These are phyloP conservation scores for Hippasteria phrygiana DNA, from an alignment of 53 echinoderm and acorn worm genomes.

Conservation along the genomic window DNA sequence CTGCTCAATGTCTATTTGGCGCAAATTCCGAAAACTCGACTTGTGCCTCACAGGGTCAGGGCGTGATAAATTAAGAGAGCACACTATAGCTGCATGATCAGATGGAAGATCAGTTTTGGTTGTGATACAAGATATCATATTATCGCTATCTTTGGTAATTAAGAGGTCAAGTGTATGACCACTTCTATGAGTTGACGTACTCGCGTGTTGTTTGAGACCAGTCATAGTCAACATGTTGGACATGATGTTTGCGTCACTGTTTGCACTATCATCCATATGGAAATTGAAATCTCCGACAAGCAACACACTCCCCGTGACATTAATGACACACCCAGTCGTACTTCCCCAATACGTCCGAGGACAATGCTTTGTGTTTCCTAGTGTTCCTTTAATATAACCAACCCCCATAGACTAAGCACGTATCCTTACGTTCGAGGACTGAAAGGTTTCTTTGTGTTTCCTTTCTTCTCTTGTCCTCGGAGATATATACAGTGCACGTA, in stretches of 20 bases:
- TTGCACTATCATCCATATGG: conserved; percentile 52
- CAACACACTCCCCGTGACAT: conserved; percentile 46
- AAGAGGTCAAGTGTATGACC: conserved; percentile 70
- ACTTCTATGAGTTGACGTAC: conserved; percentile 45
- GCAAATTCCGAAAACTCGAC: conserved; percentile 19
- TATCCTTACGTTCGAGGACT: too few relatives aligned
- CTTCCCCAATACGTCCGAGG: too few relatives aligned
- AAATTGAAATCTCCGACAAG: conserved; percentile 70
- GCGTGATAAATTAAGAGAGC: conserved; percentile 48
- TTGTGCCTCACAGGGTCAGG: conserved; percentile 40
- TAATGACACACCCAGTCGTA: too few relatives aligned
- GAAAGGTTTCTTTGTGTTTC: too few relatives aligned
- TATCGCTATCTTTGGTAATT: conserved; percentile 39
- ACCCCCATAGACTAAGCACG: too few relatives aligned
- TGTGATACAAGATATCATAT: conserved; percentile 30
- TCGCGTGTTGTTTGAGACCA: conserved; percentile 54
- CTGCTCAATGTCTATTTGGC: conserved; percentile 43
- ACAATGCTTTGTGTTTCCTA: too few relatives aligned
- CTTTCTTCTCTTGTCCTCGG: too few relatives aligned
- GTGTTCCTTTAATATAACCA: too few relatives aligned
- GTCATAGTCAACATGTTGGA: conserved; percentile 19
- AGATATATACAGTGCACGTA: too few relatives aligned
- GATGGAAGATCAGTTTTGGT: conserved; percentile 54
- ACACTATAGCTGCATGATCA: conserved; percentile 48
- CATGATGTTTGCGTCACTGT: conserved; percentile 59